Evolutionary conservation across 2,113 vertebrate genomes (phyloP), one percentile per base, ranked within the genome.

Genomic region (Scopus umbretta): DNA sequence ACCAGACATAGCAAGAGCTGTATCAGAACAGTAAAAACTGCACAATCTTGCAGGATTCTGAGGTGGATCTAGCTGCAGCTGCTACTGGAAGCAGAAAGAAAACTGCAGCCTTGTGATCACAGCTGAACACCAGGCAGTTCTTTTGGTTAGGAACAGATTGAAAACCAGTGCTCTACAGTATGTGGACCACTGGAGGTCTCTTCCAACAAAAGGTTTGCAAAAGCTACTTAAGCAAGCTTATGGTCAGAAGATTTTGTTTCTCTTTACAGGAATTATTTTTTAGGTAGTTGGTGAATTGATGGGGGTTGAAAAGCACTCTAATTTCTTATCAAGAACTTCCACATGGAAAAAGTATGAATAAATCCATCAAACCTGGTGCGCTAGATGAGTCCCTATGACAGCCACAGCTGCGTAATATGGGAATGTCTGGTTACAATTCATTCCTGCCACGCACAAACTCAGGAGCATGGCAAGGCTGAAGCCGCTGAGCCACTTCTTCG

Each of bases 401-500:
- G 98, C 98, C 79, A 99, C 97, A 0, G 98, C 98, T 1, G 94
- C 74, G 23, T 99, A 99, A 94, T 99, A 99, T 0, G 99, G 99
- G 1, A 98, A 62, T 0, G 99, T 99, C 96, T 99, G 99, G 32
- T 97, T 95, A 20, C 98, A 98, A 25, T 96, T 99, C 40, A 98
- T 21, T 7, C 99, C 99, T 11, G 98, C 98, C 72, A 98, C 3
- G 3, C 98, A 97, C 90, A 99, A 94, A 1, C 99, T 98, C 9
- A 98, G 97, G 92, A 99, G 95, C 99, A 99, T 99, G 5, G 98
- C 98, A 36, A 96, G 88, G 6, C 97, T 91, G 95, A 99, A 99
- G 93, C 98, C 98, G n/a, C 98, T 96, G 21, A 99, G 98, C 99
- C 99, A 99, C 6, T 80, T 96, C 92, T 99, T 99, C 3, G 99